Conservation (phyloP, 2,888 invertebrate genomes). For the Sceliomorpha sp. region DNA sequence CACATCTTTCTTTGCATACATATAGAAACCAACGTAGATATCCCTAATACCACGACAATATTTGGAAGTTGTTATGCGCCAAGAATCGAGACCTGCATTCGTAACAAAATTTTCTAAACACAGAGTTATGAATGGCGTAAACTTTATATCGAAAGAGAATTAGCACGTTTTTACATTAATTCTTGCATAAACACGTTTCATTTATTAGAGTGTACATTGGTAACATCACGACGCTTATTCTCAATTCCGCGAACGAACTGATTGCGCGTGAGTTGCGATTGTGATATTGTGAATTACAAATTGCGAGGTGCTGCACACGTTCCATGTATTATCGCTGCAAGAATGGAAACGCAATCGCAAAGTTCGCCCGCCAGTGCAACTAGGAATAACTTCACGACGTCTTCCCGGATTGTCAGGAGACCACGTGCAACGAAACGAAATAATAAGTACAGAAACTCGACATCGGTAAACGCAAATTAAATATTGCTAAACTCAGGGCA, state of each 20-base stretch:
- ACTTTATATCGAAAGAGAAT: conserved; percentile 43
- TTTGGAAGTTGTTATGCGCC: too few species aligned
- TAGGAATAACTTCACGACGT: conserved; percentile 51
- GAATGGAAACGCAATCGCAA: conserved; percentile 69
- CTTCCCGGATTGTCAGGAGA: conserved; percentile 51
- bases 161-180: conserved; percentile 40
- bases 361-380: conserved; percentile 50
- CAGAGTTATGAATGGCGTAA: conserved; percentile 9
- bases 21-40: too few species aligned
- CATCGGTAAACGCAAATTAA: conserved; percentile 67
- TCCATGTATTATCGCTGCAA: conserved; percentile 64
- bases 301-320: conserved; percentile 57
- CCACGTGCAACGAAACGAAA: conserved; percentile 56
- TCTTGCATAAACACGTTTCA: conserved; percentile 47
- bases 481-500: conserved; percentile 75
- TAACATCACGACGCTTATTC: conserved; percentile 64
- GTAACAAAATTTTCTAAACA: not conserved
- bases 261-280: conserved; percentile 58
- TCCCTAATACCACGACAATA: too few species aligned
- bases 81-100: too few species aligned
- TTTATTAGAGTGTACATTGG: conserved; percentile 50
- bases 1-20: too few species aligned
- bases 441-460: conserved; percentile 57
- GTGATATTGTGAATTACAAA: conserved; percentile 58
- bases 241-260: conserved; percentile 60